Percentiles rank a stretch among this genome's conserved stretches.
These are phyloP conservation scores for Salvator merianae DNA, from an alignment of 2,113 vertebrate species.

Conservation along the genomic window DNA sequence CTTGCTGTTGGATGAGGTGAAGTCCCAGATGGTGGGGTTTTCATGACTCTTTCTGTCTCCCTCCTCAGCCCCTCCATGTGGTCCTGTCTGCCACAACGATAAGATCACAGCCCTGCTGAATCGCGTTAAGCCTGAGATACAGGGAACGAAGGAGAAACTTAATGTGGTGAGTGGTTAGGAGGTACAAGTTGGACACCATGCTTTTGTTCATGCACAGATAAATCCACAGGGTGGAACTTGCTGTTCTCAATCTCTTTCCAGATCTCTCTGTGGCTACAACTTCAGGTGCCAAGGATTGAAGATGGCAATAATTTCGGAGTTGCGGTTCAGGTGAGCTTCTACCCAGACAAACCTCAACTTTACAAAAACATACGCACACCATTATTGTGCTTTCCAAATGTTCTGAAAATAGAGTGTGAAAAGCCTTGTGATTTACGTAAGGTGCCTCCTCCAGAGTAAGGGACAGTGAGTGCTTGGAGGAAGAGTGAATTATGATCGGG, in stretches of 20 bases:
- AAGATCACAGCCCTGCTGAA: constrained; percentile 80
- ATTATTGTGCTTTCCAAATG: too few relatives aligned
- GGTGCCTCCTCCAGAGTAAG: too few relatives aligned
- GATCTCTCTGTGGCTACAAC: constrained; percentile 90
- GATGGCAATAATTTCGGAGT: constrained; percentile 95
- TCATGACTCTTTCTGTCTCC: background rate
- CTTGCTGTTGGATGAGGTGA: too few relatives aligned
- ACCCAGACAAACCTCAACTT: too few relatives aligned
- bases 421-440: too few relatives aligned
- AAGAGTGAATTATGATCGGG: too few relatives aligned
- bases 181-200: accelerated
- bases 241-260: constrained; percentile 41
- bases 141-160: constrained; percentile 86
- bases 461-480: too few relatives aligned
- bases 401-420: too few relatives aligned
- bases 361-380: too few relatives aligned
- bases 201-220: background rate
- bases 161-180: constrained; percentile 74
- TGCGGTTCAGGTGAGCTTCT: constrained; percentile 82
- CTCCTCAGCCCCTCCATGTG: constrained; percentile 82
- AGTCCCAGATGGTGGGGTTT: too few relatives aligned
- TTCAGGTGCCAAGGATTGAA: constrained; percentile 88
- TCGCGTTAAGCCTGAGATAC: constrained; percentile 83
- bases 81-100: constrained; percentile 84
- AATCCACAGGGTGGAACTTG: background rate